Base-by-base conservation (phyloP, 2,797 vertebrate genomes). In the Lepus townsendii region DNA sequence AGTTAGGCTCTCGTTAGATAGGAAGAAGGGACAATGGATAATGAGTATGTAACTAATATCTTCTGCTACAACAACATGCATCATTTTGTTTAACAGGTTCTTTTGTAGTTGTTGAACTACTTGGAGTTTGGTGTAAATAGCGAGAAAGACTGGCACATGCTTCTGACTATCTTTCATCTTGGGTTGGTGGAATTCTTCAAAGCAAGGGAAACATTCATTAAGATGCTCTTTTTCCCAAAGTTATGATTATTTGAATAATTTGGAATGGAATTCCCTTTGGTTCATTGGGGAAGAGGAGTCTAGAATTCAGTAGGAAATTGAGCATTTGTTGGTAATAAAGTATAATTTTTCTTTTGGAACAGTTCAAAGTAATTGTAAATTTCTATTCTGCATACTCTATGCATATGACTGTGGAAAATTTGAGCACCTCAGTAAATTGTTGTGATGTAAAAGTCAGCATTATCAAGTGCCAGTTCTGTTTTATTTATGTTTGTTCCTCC, bases 391-490 rank as follows among this genome's bases (percentile, higher is more conserved):
- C 42, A 47, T 47, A 65, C 19, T 68, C 86, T 9, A 12, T 87
- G 0, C 14, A 30, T 47, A 65, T 73, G 26, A 83, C 19, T 50
- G 22, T 68, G 50, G 22, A 90, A 94, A 93, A 30, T 14, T 82
- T 87, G 7, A 60, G 14, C 10, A 78, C 86, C 50, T 94, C 26
- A 86, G 38, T 50, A n/a, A 90, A 38, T 80, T 75, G 1, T 82
- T 76, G 75, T 42, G 10, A 92, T 75, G 27, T n/a, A 8, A 73
- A 84, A 86, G 62, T 82, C 26, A 50, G 30, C 52, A 90, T 88
- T 52, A 57, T 83, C 27, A 84, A 63, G 7, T 57, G 14, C 14
- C 50, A 78, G 0, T 65, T 54, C 47, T 62, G 24, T 20, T 77
- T 88, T 86, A 68, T 73, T 35, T 73, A 32, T 75, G 54, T 71